Conservation (phyloP, 2,888 invertebrate genomes). For the Rhopalosiphum nymphaeae region DNA sequence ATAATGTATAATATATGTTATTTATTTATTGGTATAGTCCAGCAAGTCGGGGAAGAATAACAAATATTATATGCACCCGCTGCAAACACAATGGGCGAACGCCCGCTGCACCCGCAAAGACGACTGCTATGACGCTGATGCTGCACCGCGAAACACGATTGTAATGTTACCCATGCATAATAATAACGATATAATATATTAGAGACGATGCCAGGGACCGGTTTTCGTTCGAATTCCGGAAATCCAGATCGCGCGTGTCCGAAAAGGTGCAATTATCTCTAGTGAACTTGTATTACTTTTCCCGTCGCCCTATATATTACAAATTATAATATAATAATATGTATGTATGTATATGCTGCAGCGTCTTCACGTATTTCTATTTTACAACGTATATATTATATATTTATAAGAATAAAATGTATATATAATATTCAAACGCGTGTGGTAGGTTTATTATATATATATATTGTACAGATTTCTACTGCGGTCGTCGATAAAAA, state of each 20-base stretch:
- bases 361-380: not conserved
- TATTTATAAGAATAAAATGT: not conserved
- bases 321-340: conserved; percentile 15
- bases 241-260: conserved; percentile 38
- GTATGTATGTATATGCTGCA: not conserved
- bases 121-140: not conserved
- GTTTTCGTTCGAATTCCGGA: conserved; percentile 46
- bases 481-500: not conserved
- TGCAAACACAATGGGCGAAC: not conserved
- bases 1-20: not conserved
- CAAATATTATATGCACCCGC: not conserved
- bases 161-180: not conserved
- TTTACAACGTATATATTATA: not conserved
- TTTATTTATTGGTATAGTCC: not conserved
- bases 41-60: not conserved
- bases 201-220: conserved; percentile 24
- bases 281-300: conserved; percentile 20
- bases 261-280: conserved; percentile 38
- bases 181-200: not conserved
- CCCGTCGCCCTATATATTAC: not conserved
- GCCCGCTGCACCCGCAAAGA: not conserved
- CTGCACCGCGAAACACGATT: not conserved
- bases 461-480: not conserved
- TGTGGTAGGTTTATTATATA: not conserved
- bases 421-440: not conserved